phyloP scores from a whole-genome alignment of 2,888 invertebrate genomes.

The Agonopterix heracliana region DNA sequence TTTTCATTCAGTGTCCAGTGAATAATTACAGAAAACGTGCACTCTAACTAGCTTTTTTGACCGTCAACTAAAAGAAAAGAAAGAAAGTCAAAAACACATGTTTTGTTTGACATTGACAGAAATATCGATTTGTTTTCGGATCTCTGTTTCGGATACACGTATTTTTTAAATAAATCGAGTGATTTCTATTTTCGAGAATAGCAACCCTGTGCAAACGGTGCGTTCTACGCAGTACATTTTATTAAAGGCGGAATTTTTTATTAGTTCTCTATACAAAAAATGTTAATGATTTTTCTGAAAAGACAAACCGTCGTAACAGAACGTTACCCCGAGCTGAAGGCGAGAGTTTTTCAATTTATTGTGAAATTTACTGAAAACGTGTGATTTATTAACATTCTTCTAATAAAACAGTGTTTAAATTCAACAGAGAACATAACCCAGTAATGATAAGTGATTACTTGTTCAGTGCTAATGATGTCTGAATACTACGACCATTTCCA shows the following conservation, averaged over 20 bases:
- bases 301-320: no score
- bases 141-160: neutral
- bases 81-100: slow-evolving; percentile 9
- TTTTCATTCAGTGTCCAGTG: neutral
- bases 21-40: neutral
- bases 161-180: neutral
- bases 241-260: no score
- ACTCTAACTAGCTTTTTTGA: neutral
- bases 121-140: neutral
- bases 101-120: neutral
- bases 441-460: slow-evolving; percentile 60
- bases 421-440: slow-evolving; percentile 6
- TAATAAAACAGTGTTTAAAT: no score
- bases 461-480: slow-evolving; percentile 57
- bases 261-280: no score
- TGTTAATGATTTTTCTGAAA: no score
- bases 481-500: slow-evolving; percentile 61
- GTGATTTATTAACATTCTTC: no score
- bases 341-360: no score
- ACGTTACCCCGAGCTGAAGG: no score
- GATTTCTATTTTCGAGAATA: no score
- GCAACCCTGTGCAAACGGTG: no score
- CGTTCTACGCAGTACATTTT: no score
- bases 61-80: neutral
- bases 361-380: no score